Evolutionary conservation across 2,888 invertebrate species (phyloP).

Genomic region (Oegoconia quadripuncta): DNA sequence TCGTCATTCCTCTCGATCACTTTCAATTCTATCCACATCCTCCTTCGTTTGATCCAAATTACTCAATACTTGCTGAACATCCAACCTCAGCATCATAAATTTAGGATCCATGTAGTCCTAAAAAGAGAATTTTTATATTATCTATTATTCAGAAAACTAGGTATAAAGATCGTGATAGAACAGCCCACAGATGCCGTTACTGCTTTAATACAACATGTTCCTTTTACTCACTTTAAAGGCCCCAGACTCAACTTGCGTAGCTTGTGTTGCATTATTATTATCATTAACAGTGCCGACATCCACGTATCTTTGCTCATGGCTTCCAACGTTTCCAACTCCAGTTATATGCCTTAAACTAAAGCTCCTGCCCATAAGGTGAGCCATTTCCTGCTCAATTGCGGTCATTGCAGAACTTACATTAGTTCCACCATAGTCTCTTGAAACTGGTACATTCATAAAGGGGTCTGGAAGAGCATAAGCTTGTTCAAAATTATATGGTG

Average conservation of each 20-base stretch:
- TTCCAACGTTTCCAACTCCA: constrained; percentile 27
- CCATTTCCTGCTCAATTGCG: constrained; percentile 63
- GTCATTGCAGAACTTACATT: constrained; percentile 48
- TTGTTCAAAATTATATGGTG: constrained; percentile 35
- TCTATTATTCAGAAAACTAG: background rate
- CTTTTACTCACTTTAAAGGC: constrained; percentile 35
- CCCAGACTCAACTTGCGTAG: constrained; percentile 32
- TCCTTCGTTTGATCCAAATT: constrained; percentile 54
- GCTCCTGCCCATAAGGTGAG: constrained; percentile 53
- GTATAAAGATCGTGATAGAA: too few species aligned
- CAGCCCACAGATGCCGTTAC: background rate
- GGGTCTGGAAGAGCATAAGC: constrained; percentile 42
- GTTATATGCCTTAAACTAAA: constrained; percentile 40
- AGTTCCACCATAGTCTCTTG: constrained; percentile 47
- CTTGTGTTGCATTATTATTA: constrained; percentile 26
- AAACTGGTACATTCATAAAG: constrained; percentile 41
- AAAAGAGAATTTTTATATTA: constrained; percentile 21
- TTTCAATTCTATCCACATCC: constrained; percentile 30
- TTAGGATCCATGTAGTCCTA: constrained; percentile 73
- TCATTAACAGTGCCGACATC: constrained; percentile 19
- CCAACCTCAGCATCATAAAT: constrained; percentile 69
- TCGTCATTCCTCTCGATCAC: constrained; percentile 27
- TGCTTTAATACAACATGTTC: too few species aligned
- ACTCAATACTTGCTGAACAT: constrained; percentile 65
- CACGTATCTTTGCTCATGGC: constrained; percentile 18